Evolutionary conservation across 2,797 vertebrate species (phyloP), one percentile per base, ranked within the genome.

Genomic region (Parauchenoglanis punctatus): DNA sequence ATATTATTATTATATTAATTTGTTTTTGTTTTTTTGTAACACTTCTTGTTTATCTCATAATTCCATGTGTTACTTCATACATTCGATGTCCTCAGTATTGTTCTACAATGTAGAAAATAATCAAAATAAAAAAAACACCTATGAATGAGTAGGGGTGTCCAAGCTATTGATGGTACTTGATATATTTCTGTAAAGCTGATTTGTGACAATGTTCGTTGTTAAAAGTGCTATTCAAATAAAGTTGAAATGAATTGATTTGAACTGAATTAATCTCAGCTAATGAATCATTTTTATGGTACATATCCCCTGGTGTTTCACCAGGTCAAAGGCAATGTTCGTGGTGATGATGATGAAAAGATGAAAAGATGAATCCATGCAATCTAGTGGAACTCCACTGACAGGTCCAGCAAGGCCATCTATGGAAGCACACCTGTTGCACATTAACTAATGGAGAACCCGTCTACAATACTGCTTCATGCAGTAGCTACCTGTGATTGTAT

Each of bases 351-450:
- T 40, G 40, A 40, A 40, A 40, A 40, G 40, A 40, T 40, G 40
- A 40, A 40, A 75, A 52, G 68, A 28, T 84, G 46, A 46, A 78
- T 44, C 56, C 35, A 63, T 86, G 46, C 76, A 52, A 28, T 77
- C 61, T 61, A 86, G 58, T 81, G 75, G 63, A 88, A 58, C 84
- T 3, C 31, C 82, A 81, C 81, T 65, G 44, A 87, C 83, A 54
- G 40, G 59, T 77, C 83, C 61, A 77, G 75, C 86, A 80, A 73
- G 58, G 61, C 25, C 49, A 3, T 78, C 72, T 86, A 58, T 68
- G 40, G 18, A 52, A 61, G 65, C 58, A 46, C 76, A 77, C 49
- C 73, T 77, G 46, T 77, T 23, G 28, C 73, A 81, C 52, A 67
- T 23, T 46, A 23, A 65, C n/a, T n/a, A 76, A 54, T 70, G 44